phyloP scores from a whole-genome alignment of 2,888 invertebrate species.

The Epinotia nisella region DNA sequence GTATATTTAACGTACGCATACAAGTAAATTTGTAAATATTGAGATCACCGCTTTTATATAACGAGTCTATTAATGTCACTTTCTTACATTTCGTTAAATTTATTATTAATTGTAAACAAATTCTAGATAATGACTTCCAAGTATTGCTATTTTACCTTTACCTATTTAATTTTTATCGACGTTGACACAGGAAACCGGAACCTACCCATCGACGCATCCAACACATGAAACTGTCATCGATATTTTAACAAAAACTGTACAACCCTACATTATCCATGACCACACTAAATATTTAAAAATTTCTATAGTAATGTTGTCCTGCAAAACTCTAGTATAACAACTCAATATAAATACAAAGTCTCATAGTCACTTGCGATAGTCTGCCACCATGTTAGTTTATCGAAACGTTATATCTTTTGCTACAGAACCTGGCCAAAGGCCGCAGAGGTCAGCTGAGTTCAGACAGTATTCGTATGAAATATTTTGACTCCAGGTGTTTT shows the following conservation, averaged over 20 bases:
- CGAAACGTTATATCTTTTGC: slow-evolving; percentile 6
- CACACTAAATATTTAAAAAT: slow-evolving; percentile 6
- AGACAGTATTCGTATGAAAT: slow-evolving; percentile 10
- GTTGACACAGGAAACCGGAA: background rate
- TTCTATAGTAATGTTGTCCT: background rate
- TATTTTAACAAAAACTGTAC: slow-evolving; percentile 11
- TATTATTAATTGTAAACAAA: too few relatives aligned
- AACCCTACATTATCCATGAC: background rate
- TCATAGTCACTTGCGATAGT: background rate
- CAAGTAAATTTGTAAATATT: too few relatives aligned
- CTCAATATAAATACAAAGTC: background rate
- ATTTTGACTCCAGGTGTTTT: background rate
- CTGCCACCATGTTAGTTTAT: background rate
- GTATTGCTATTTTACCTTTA: background rate
- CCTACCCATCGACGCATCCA: background rate
- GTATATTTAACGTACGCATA: too few relatives aligned
- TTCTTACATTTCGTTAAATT: too few relatives aligned
- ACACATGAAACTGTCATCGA: background rate
- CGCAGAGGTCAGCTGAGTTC: slow-evolving; percentile 5
- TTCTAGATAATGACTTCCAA: background rate
- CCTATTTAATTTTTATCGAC: background rate
- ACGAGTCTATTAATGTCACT: too few relatives aligned
- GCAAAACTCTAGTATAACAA: background rate
- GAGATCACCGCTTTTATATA: too few relatives aligned
- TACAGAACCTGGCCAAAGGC: slow-evolving; percentile 5